Base-by-base conservation (phyloP, 2,797 vertebrate genomes). In the Argya squamiceps region DNA sequence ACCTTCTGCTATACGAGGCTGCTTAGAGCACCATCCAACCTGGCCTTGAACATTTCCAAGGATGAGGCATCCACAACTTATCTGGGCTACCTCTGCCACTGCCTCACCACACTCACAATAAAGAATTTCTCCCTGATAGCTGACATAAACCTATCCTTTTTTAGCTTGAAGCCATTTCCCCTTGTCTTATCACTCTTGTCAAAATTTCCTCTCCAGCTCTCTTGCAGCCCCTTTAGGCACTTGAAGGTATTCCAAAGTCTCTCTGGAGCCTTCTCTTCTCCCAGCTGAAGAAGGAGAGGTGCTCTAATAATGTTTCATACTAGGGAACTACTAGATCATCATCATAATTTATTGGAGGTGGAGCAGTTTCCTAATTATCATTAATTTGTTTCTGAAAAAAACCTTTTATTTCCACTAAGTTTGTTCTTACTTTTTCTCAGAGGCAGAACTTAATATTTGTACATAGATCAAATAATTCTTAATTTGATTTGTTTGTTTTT, bases 361-460 rank as follows among this genome's bases (percentile, higher is more conserved):
- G 53, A 90, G 96, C 14, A 39, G 94, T 88, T 97, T 84, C 75
- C 50, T 96, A 91, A 96, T 90, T 97, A 96, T 83, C 77, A 91
- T 44, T 76, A 93, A 67, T 6, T 11, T 43, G 7, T 59, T 96
- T 95, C 82, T 94, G 67, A 80, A 96, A 96, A 97, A 93, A 88
- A 92, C 22, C 34, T 76, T 96, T 96, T 89, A 44, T 97, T 97
- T 87, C 64, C 41, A 69, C 91, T 92, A 84, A 74, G 44, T 92
- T 95, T 88, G 36, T 88, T 86, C 93, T 84, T 89, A 84, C 63
- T 88, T 97, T 89, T 96, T 49, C 92, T 97, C 49, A 91, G 63
- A 94, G 81, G 23, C 74, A 86, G 19, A 97, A 53, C 10, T 53
- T 52, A 62, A 94, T 96, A 96, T 96, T 96, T 87, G 95, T 55